A percentile compares a stretch with the other conserved stretches of the same genome.
Evolutionary conservation across 2,113 vertebrate genomes (phyloP).

Genomic region (Jaculus jaculus): DNA sequence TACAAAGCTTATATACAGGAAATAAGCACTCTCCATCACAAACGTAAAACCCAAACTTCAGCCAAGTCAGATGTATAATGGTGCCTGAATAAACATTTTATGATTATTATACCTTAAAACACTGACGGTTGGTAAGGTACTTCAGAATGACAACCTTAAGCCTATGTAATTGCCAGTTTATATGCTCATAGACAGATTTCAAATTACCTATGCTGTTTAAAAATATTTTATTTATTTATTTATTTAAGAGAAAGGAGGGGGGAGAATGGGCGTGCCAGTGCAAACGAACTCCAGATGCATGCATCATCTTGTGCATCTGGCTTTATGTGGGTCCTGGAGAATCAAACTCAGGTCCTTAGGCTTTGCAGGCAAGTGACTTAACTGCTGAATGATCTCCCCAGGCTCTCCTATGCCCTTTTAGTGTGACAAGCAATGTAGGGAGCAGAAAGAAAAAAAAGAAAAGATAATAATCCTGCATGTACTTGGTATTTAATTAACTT

Average conservation of each 20-base stretch:
- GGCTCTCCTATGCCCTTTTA: not conserved
- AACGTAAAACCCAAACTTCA: not conserved
- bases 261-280: too few species aligned
- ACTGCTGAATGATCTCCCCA: too few species aligned
- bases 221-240: too few species aligned
- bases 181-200: not conserved
- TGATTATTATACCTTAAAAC: not conserved
- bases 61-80: not conserved
- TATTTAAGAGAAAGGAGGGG: too few species aligned
- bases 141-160: not conserved
- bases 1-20: not conserved
- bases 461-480: not conserved
- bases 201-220: too few species aligned
- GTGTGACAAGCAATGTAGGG: not conserved
- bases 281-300: too few species aligned
- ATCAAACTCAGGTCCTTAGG: too few species aligned
- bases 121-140: not conserved
- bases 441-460: not conserved
- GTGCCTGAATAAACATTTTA: conserved; percentile 9
- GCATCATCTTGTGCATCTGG: too few species aligned
- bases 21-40: not conserved
- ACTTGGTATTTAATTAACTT: conserved; percentile 13
- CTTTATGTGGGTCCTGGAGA: too few species aligned
- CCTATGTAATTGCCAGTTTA: not conserved
- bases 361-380: too few species aligned